Conservation (phyloP, 2,797 vertebrate genomes). For the Lophotriccus pileatus region DNA sequence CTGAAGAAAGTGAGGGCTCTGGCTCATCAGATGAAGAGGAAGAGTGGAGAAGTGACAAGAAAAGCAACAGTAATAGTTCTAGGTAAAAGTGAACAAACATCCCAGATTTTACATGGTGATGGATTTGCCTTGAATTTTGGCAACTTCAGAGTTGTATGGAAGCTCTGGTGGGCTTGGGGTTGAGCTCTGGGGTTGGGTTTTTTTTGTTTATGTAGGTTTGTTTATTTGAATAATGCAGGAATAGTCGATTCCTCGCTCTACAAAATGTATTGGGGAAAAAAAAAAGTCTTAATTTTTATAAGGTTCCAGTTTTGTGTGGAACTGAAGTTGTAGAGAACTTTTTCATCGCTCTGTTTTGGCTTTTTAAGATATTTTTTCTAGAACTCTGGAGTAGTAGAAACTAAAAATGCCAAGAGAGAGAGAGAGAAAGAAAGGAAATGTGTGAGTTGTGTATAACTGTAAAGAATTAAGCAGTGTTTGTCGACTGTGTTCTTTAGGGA, state of each 20-base stretch:
- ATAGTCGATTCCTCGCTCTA: background rate
- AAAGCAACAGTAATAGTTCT: conserved; percentile 84
- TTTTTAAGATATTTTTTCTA: background rate
- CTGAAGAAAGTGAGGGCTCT: conserved; percentile 74
- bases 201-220: background rate
- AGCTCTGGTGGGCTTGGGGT: background rate
- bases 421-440: background rate
- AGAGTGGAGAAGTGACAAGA: conserved; percentile 91
- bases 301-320: background rate
- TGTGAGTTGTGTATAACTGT: background rate
- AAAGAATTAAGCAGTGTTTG: background rate
- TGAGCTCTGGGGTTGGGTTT: no score
- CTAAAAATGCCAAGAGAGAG: background rate
- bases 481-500: background rate
- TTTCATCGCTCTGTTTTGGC: background rate
- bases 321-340: accelerated
- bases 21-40: conserved; percentile 86
- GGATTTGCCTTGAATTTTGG: background rate
- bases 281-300: background rate
- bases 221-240: background rate
- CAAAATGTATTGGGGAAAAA: background rate
- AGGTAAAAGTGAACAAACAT: conserved; percentile 77
- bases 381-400: background rate
- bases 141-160: background rate
- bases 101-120: background rate